Evolutionary conservation across 2,888 invertebrate genomes (phyloP), one percentile per base, ranked within the genome.

Genomic region (Cheiracanthium punctorium): DNA sequence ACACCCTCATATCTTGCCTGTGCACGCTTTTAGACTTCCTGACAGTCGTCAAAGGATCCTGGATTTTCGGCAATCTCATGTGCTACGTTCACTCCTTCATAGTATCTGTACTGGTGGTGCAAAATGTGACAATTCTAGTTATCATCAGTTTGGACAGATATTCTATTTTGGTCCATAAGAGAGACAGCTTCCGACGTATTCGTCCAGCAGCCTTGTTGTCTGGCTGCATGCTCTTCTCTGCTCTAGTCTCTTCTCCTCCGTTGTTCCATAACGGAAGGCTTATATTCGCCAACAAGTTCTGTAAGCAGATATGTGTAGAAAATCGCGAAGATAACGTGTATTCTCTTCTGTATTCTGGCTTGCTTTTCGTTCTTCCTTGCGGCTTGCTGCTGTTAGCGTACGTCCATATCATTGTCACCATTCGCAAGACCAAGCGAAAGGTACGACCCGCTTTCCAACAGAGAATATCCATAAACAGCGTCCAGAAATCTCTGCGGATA

Each of bases 61-160:
- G 90, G 89, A 69, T 88, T 4, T 82, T 90, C 20, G 89, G 89
- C 0, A 58, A 58, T 1, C 58, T 37, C 12, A 17, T 89, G 41
- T 90, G 90, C 71, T 48, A 80, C 17, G 24, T 88, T 8, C 88
- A 89, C 12, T 88, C 90, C 0, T 89, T 90, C 69, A 58, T 90
- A 1, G 89, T 90, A 33, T 88, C 90, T 14, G 75, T 89, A 1
- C 82, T 90, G n/a, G 77, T 90, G 10, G 87, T 89, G n/a, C 89
- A 90, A n/a, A 89, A 89, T n/a, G 87, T 90, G 5, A 88, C 84
- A 32, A 89, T 90, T 17, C 80, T 91, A 24, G 82, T 91, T 4
- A 84, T 90, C 0, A 91, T 91, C 72, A 91, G 90, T 79, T 72
- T 90, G 0, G 91, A 91, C 77, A 85, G 91, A 8, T 91, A 90